phyloP scores from a whole-genome alignment of 2,888 invertebrate genomes.

The Mesochorus sp. region DNA sequence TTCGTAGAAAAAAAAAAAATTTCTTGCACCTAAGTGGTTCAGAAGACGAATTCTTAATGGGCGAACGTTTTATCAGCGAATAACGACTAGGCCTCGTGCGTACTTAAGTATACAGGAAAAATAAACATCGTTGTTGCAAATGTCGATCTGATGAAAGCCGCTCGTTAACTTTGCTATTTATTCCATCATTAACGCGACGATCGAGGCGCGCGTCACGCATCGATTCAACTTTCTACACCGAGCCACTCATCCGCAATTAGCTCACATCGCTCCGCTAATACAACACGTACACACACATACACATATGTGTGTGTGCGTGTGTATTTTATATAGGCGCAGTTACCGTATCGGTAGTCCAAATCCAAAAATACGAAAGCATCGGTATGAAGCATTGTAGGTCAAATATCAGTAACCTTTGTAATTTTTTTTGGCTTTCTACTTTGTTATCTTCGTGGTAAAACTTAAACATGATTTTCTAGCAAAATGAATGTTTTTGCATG shows the following conservation, averaged over 20 bases:
- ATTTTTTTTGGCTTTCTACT: no score
- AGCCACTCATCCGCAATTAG: constrained; percentile 50
- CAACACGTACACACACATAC: neutral
- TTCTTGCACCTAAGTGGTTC: no score
- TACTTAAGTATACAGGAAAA: no score
- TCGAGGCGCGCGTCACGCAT: constrained; percentile 34
- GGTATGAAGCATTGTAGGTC: no score
- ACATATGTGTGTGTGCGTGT: no score
- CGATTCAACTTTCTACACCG: constrained; percentile 40
- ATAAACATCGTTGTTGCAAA: neutral
- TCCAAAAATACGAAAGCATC: no score
- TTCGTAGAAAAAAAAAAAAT: neutral
- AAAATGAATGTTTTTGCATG: no score
- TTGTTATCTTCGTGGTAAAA: no score
- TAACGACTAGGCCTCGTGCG: neutral
- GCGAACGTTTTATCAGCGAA: neutral
- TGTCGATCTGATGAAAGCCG: neutral
- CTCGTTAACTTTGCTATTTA: constrained; percentile 47
- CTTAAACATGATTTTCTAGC: no score
- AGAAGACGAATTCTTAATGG: no score
- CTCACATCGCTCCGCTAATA: constrained; percentile 17
- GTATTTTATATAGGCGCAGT: no score
- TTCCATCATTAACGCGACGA: constrained; percentile 51
- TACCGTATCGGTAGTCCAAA: constrained; percentile 38
- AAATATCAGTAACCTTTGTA: no score